Conservation (phyloP, 1,140 invertebrate species). For the Microplitis mediator region DNA sequence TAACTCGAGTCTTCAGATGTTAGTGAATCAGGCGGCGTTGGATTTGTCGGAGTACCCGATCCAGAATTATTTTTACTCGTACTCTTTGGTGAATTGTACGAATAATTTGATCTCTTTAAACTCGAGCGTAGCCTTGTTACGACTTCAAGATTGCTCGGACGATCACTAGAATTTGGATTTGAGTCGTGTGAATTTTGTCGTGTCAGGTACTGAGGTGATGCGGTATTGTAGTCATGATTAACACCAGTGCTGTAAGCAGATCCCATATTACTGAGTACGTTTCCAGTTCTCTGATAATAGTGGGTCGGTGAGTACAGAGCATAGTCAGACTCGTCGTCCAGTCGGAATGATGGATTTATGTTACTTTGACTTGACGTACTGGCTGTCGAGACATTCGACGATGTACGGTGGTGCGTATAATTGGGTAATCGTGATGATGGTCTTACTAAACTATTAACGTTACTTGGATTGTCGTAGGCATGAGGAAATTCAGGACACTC, state of each 20-base stretch:
- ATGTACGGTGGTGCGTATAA: slow-evolving; percentile 69
- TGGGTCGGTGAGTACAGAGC: slow-evolving; percentile 58
- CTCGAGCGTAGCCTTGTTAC: slow-evolving; percentile 74
- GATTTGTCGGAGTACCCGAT: slow-evolving; percentile 80
- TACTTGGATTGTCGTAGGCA: slow-evolving; percentile 69
- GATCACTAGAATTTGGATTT: slow-evolving; percentile 62
- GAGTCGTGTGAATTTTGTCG: slow-evolving; percentile 67
- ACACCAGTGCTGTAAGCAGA: slow-evolving; percentile 39
- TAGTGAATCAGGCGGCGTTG: slow-evolving; percentile 83
- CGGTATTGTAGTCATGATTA: slow-evolving; percentile 53
- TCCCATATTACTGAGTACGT: slow-evolving; percentile 40
- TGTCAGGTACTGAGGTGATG: slow-evolving; percentile 55
- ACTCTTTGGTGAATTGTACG: slow-evolving; percentile 59
- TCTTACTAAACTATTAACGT: slow-evolving; percentile 61
- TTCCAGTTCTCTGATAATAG: slow-evolving; percentile 45
- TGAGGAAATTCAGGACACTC: slow-evolving; percentile 60
- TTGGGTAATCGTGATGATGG: slow-evolving; percentile 59
- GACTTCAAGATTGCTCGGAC: slow-evolving; percentile 75
- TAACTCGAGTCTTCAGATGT: slow-evolving; percentile 86
- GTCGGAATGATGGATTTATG: slow-evolving; percentile 68
- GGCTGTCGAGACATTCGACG: slow-evolving; percentile 75
- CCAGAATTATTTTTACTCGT: slow-evolving; percentile 68
- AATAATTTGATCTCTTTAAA: slow-evolving; percentile 73
- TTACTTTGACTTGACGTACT: slow-evolving; percentile 65
- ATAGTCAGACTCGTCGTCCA: slow-evolving; percentile 69